These are phyloP conservation scores for Saturnia pavonia DNA, from an alignment of 2,888 invertebrate genomes.

Conservation along the genomic window DNA sequence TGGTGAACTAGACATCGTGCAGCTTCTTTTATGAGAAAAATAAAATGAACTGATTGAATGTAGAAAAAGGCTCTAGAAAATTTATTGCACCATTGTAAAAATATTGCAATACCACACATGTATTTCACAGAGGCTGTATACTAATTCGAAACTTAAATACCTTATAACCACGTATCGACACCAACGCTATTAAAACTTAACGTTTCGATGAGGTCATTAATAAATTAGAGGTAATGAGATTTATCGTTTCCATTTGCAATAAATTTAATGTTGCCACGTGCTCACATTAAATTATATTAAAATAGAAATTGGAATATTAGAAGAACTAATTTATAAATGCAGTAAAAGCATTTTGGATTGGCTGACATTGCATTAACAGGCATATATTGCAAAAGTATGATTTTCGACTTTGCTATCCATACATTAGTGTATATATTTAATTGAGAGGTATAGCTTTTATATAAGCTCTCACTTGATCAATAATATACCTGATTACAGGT, in stretches of 20 bases:
- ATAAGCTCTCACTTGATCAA: not conserved
- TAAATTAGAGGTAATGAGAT: conserved; percentile 20
- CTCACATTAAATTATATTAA: conserved; percentile 5
- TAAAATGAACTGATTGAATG: not conserved
- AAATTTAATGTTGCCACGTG: conserved; percentile 15
- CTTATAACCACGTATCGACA: not conserved
- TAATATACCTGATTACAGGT: not conserved
- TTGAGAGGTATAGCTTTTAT: not conserved
- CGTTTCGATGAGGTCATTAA: conserved; percentile 20
- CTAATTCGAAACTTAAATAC: not conserved
- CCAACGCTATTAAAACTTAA: conserved; percentile 16
- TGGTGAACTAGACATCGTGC: too few species aligned
- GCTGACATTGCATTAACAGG: not conserved
- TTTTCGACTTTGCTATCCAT: not conserved
- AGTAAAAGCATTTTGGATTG: not conserved
- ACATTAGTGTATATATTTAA: not conserved
- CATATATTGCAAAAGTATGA: not conserved
- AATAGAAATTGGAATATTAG: not conserved
- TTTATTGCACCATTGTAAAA: not conserved
- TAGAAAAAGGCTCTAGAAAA: not conserved
- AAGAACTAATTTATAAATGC: conserved; percentile 6
- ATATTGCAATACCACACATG: not conserved
- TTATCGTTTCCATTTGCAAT: conserved; percentile 22
- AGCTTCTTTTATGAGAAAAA: not conserved
- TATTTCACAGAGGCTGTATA: not conserved